Conservation (phyloP, 2,888 invertebrate genomes). For the Sericinus montela region DNA sequence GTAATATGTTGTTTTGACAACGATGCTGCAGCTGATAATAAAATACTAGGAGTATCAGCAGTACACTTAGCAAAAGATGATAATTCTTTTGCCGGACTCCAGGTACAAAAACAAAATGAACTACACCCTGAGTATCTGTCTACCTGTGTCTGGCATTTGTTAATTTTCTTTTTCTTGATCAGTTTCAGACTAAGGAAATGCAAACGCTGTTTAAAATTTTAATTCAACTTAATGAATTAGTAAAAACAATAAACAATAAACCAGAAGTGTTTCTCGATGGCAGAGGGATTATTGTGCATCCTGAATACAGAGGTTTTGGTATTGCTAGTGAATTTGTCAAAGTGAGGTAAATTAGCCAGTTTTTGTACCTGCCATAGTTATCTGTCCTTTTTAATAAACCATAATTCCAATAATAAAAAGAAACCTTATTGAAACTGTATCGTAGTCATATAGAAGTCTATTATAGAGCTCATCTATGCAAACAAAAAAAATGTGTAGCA, state of each 20-base stretch:
- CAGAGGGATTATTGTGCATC: conserved; percentile 29
- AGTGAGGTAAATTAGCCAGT: conserved; percentile 26
- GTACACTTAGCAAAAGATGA: conserved; percentile 25
- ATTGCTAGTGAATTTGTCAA: conserved; percentile 31
- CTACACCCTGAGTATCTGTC: too few relatives aligned
- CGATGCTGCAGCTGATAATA: conserved; percentile 23
- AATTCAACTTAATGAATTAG: conserved; percentile 20
- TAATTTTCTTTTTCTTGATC: conserved; percentile 2
- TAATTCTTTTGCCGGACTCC: conserved; percentile 21
- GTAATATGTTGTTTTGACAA: conserved; percentile 40
- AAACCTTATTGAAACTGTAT: too few relatives aligned
- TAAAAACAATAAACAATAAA: conserved; percentile 21
- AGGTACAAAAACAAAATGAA: conserved; percentile 2
- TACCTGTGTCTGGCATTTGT: too few relatives aligned
- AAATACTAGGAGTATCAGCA: conserved; percentile 36
- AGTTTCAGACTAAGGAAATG: conserved; percentile 34
- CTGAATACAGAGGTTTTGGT: conserved; percentile 31
- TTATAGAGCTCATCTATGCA: too few relatives aligned
- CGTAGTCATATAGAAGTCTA: too few relatives aligned
- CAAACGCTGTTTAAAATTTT: conserved; percentile 30
- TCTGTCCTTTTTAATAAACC: too few relatives aligned
- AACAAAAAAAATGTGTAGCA: too few relatives aligned
- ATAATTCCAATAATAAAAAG: too few relatives aligned
- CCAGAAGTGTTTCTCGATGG: conserved; percentile 27
- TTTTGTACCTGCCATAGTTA: too few relatives aligned